phyloP scores from a whole-genome alignment of 2,797 vertebrate species.

The Stomatorhinus walkeri region DNA sequence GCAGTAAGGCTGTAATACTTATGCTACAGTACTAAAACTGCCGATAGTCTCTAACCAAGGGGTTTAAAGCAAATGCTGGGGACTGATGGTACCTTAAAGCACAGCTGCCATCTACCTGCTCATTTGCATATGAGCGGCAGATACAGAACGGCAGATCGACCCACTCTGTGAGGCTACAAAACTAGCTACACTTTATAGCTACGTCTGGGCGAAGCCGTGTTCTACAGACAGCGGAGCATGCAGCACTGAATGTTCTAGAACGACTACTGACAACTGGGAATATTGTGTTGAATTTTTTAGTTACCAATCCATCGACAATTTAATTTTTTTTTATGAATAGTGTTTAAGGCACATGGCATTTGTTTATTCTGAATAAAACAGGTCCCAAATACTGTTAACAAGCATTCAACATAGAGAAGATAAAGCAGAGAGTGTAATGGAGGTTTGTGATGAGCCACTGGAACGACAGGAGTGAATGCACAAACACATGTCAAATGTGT shows the following conservation, averaged over 20 bases:
- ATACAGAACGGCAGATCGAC: slow-evolving; percentile 1
- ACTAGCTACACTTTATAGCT: not conserved
- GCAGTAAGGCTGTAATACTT: not conserved
- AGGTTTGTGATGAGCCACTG: not conserved
- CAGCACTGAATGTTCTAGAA: not conserved
- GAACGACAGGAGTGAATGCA: not conserved
- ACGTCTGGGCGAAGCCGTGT: not conserved
- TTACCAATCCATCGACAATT: not conserved
- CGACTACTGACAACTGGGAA: not conserved
- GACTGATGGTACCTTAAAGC: not conserved
- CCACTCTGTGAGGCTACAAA: not conserved
- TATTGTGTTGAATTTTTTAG: not conserved
- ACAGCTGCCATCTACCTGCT: slow-evolving; percentile 17
- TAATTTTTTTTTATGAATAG: not conserved
- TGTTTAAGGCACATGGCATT: not conserved
- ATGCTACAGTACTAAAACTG: no score
- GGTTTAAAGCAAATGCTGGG: not conserved
- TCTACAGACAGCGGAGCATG: not conserved
- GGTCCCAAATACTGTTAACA: no score
- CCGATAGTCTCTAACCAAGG: no score
- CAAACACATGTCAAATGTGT: slow-evolving; percentile 11
- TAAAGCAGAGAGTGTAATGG: not conserved
- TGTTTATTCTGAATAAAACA: not conserved
- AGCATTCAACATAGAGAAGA: no score
- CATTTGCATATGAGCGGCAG: slow-evolving; percentile 7